phyloP scores from a whole-genome alignment of 1,140 invertebrate species.

The Tetramorium simillimum region DNA sequence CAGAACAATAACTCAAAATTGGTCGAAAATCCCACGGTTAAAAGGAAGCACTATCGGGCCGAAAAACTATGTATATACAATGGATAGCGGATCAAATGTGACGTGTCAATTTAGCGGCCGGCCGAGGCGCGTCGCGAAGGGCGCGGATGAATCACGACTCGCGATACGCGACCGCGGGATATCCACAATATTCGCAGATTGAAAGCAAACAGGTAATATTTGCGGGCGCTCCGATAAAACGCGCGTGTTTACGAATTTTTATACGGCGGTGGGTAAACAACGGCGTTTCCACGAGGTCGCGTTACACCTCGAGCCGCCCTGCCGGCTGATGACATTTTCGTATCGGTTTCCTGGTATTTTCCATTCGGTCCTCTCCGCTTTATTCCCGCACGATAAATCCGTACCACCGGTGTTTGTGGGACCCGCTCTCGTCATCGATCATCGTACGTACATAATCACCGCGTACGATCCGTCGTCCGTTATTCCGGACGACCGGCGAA shows the following conservation, averaged over 20 bases:
- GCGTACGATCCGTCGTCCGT: slow-evolving; percentile 42
- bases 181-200: slow-evolving; percentile 64
- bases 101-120: slow-evolving; percentile 50
- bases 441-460: slow-evolving; percentile 52
- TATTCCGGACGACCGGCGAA: slow-evolving; percentile 1
- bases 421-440: slow-evolving; percentile 46
- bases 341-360: slow-evolving; percentile 48
- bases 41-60: neutral
- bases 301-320: slow-evolving; percentile 27
- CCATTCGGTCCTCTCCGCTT: slow-evolving; percentile 32
- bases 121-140: neutral
- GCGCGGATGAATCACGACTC: slow-evolving; percentile 56
- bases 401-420: neutral
- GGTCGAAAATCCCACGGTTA: neutral
- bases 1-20: neutral
- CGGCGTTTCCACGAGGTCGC: slow-evolving; percentile 18
- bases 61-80: neutral
- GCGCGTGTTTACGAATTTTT: slow-evolving; percentile 65
- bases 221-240: slow-evolving; percentile 43
- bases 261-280: slow-evolving; percentile 47
- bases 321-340: slow-evolving; percentile 46
- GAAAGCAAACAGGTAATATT: slow-evolving; percentile 72
- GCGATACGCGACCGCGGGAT: slow-evolving; percentile 7
- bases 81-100: slow-evolving; percentile 38
- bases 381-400: slow-evolving; percentile 50